phyloP scores from a whole-genome alignment of 2,113 vertebrate species.

The western clawed frog (Xenopus tropicalis) region DNA sequence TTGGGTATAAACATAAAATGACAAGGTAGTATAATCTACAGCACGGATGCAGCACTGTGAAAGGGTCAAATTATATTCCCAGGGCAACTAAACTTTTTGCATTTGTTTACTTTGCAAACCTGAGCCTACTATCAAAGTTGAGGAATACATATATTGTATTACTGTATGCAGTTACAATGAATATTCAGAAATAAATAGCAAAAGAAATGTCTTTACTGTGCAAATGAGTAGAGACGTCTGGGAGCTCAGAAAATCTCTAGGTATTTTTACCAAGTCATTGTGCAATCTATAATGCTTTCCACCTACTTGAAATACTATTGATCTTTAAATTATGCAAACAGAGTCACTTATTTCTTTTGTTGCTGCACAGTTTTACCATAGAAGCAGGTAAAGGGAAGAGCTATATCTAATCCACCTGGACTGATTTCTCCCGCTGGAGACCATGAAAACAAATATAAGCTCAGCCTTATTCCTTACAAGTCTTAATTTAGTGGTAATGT shows the following conservation, averaged over 20 bases:
- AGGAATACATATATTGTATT: conserved; percentile 16
- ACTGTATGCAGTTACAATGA: conserved; percentile 48
- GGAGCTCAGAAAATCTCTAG: conserved; percentile 63
- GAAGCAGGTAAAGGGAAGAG: conserved; percentile 32
- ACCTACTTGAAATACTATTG: conserved; percentile 67
- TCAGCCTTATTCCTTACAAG: conserved; percentile 21
- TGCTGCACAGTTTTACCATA: conserved; percentile 28
- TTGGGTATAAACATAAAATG: too few species aligned
- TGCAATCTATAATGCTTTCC: conserved; percentile 55
- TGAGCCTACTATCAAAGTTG: conserved; percentile 1
- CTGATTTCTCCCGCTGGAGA: conserved; percentile 14
- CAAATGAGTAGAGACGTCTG: conserved; percentile 66
- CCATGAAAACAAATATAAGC: not conserved
- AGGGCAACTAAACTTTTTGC: not conserved
- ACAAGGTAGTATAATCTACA: too few species aligned
- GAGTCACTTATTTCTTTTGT: conserved; percentile 43
- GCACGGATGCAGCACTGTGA: too few species aligned
- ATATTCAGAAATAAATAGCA: conserved; percentile 62
- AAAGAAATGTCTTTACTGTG: conserved; percentile 67
- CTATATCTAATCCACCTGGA: conserved; percentile 34
- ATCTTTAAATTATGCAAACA: conserved; percentile 64
- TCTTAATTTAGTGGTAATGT: not conserved
- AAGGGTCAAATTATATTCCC: too few species aligned
- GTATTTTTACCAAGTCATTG: conserved; percentile 62
- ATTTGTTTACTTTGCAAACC: not conserved